Conservation (phyloP, 2,797 vertebrate genomes). For the Phataginus tetradactyla region DNA sequence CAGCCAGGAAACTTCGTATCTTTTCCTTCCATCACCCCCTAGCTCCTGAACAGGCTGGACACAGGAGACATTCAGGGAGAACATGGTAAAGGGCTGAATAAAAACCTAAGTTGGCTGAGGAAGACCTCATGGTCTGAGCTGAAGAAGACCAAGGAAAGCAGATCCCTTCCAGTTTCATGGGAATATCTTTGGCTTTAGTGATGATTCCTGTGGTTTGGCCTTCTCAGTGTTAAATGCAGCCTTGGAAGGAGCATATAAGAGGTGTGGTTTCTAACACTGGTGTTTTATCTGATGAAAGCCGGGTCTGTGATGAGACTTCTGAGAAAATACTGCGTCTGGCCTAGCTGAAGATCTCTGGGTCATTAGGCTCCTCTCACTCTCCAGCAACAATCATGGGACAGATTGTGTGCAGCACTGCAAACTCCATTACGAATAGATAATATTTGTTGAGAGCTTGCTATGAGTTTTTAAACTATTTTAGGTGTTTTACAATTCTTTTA, state of each 20-base stretch:
- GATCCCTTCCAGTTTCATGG: constrained; percentile 1
- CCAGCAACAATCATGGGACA: not conserved
- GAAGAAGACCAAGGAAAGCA: constrained; percentile 5
- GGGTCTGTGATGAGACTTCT: constrained; percentile 27
- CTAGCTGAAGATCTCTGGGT: not conserved
- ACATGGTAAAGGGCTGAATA: not conserved
- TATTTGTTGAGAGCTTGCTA: constrained; percentile 21
- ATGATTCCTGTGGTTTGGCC: constrained; percentile 56
- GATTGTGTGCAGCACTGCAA: not conserved
- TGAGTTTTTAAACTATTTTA: constrained; percentile 52
- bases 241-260: not conserved
- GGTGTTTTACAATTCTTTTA: constrained; percentile 42
- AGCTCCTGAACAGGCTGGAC: not conserved
- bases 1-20: constrained; percentile 21
- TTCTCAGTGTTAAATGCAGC: constrained; percentile 20
- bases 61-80: not conserved
- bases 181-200: constrained; percentile 39
- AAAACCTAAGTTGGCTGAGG: constrained; percentile 1
- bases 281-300: constrained; percentile 53
- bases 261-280: constrained; percentile 29
- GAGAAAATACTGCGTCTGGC: not conserved
- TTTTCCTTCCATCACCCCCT: not conserved
- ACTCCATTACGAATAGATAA: not conserved
- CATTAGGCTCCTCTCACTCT: not conserved
- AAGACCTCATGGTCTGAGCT: not conserved